Conservation (phyloP, 2,113 vertebrate genomes). For the Sialia sialis region DNA sequence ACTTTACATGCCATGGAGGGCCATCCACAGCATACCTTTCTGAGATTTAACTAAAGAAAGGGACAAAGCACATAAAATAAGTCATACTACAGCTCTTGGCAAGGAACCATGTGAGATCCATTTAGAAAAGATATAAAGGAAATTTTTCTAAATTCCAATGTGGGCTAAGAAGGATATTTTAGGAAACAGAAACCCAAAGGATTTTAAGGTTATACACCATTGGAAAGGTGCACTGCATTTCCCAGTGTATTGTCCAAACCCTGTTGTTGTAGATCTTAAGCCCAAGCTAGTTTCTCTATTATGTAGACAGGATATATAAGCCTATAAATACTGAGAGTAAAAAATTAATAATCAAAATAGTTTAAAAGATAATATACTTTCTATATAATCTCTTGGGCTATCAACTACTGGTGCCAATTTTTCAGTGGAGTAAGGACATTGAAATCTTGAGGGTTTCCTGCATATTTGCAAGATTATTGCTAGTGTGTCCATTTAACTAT, state of each 20-base stretch:
- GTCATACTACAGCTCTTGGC: background rate
- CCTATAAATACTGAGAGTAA: background rate
- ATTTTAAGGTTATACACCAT: background rate
- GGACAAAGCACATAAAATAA: background rate
- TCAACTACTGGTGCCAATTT: background rate
- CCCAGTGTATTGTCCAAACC: background rate
- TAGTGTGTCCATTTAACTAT: background rate
- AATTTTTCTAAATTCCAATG: background rate
- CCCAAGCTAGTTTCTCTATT: background rate
- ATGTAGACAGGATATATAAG: background rate
- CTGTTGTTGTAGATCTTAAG: accelerated
- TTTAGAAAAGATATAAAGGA: background rate
- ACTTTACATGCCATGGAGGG: background rate
- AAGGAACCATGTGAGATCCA: background rate
- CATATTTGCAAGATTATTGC: background rate
- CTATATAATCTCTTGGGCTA: background rate
- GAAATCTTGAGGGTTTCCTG: background rate
- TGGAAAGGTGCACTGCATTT: background rate
- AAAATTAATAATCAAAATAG: background rate
- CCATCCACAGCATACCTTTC: background rate
- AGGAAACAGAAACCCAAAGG: background rate
- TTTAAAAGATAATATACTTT: background rate
- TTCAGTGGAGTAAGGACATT: background rate
- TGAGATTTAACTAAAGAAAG: background rate
- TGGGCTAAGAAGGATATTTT: background rate